Evolutionary conservation across 1,140 invertebrate species (phyloP), one percentile per base, ranked within the genome.

Genomic region (Nephila pilipes): DNA sequence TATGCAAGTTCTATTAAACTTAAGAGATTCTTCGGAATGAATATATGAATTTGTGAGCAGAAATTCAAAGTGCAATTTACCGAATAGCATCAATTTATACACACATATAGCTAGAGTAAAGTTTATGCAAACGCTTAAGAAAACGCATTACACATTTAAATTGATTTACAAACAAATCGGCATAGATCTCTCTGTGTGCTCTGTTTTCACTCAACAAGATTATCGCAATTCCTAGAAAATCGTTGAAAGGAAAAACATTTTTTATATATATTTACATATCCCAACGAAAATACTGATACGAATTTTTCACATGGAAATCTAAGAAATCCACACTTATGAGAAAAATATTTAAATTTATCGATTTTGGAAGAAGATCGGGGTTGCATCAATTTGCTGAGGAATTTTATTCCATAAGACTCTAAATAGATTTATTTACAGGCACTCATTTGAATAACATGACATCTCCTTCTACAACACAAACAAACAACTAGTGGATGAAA

Each of bases 271-370:
- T 57, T 83, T 83, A 83, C 81, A 57, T 83, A 25, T 83, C 79
- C 46, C 18, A n/a, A 57, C 38, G 29, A 55, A 83, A 87, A 87
- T 54, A 87, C 57, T 22, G n/a, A 87, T 38, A 18, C 57, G 85
- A 87, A 87, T 87, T 87, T 87, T 60, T 60, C 22, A 16, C 58
- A 87, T 87, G 57, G 22, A 87, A 87, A 87, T 60, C 85, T 14
- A 60, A 87, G 58, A 60, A 60, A 87, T 87, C 85, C 32, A 87
- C 85, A 87, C 85, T 87, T 60, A 87, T 87, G 85, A 87, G 85
- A 60, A 87, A 87, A 87, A 87, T 87, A 87, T 87, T 87, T 87
- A 87, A 87, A 87, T 87, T 36, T 87, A 87, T 87, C 57, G 85
- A 87, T 58, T 63, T 46, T 10, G 22, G 38, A 10, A 55, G 22